Evolutionary conservation across 2,113 vertebrate species (phyloP).

Genomic region (Origma solitaria): DNA sequence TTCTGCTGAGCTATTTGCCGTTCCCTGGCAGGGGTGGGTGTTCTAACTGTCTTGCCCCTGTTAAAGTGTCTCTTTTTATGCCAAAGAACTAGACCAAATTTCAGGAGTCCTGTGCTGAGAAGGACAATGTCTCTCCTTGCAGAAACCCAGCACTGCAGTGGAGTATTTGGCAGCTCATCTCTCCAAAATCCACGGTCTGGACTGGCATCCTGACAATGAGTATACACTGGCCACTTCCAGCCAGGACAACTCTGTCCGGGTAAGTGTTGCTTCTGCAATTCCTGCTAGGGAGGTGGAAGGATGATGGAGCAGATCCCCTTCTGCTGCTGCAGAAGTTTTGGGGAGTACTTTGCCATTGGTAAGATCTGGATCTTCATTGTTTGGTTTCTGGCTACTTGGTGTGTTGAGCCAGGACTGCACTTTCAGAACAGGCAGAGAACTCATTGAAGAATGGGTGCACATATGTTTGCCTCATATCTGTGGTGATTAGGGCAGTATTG

Average conservation of each 20-base stretch:
- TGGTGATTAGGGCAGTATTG: background rate
- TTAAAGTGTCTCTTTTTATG: background rate
- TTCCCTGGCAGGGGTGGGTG: background rate
- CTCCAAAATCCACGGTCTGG: slow-evolving; percentile 95
- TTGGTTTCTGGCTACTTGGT: background rate
- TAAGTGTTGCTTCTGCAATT: slow-evolving; percentile 51
- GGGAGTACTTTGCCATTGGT: background rate
- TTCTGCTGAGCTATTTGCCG: background rate
- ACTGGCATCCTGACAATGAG: slow-evolving; percentile 97
- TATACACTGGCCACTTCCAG: slow-evolving; percentile 92
- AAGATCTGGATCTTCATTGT: background rate
- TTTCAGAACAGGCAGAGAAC: background rate
- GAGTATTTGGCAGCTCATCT: slow-evolving; percentile 97
- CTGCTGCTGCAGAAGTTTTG: background rate
- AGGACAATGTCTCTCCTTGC: slow-evolving; percentile 33
- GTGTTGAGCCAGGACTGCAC: background rate
- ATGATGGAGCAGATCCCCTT: background rate
- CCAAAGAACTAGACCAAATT: background rate
- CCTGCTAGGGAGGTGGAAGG: background rate
- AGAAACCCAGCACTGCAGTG: slow-evolving; percentile 95
- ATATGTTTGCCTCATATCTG: background rate
- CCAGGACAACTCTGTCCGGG: slow-evolving; percentile 97
- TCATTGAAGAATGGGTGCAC: background rate
- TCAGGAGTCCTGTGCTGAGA: background rate
- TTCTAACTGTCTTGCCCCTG: background rate